Percentiles rank a stretch among this genome's conserved stretches.
Evolutionary conservation across 2,797 vertebrate genomes (phyloP).

Genomic region (Hybognathus amarus): DNA sequence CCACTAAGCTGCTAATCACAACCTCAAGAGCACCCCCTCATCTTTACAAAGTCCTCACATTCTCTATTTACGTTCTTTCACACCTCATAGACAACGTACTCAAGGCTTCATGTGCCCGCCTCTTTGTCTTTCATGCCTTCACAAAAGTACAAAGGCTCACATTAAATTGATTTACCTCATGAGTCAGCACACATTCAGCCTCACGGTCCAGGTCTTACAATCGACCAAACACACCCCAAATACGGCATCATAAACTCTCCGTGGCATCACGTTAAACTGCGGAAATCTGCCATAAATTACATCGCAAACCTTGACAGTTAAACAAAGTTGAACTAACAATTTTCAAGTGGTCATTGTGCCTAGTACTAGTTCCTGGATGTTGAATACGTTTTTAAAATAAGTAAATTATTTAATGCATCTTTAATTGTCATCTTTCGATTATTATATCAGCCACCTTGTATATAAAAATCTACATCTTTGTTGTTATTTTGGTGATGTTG

Average conservation of each 20-base stretch:
- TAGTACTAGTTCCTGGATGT: background rate
- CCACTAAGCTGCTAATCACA: constrained; percentile 28
- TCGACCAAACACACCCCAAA: background rate
- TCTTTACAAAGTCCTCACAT: constrained; percentile 29
- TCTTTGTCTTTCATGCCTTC: constrained; percentile 38
- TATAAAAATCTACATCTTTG: background rate
- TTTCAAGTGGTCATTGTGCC: background rate
- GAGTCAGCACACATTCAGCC: constrained; percentile 15
- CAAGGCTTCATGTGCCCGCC: background rate
- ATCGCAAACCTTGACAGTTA: background rate
- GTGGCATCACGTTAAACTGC: background rate
- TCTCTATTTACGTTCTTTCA: constrained; percentile 44
- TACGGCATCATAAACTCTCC: background rate
- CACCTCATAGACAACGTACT: constrained; percentile 14
- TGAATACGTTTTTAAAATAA: background rate
- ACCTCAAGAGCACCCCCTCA: constrained; percentile 15
- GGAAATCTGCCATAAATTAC: background rate
- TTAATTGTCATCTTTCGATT: background rate
- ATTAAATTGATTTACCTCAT: constrained; percentile 39
- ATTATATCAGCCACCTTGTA: background rate
- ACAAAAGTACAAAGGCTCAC: constrained; percentile 25
- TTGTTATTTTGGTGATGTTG: background rate
- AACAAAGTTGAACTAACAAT: background rate
- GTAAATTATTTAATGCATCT: background rate
- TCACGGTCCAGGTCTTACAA: background rate